Conservation (phyloP, 2,888 invertebrate species). For the Hemithea aestivaria region DNA sequence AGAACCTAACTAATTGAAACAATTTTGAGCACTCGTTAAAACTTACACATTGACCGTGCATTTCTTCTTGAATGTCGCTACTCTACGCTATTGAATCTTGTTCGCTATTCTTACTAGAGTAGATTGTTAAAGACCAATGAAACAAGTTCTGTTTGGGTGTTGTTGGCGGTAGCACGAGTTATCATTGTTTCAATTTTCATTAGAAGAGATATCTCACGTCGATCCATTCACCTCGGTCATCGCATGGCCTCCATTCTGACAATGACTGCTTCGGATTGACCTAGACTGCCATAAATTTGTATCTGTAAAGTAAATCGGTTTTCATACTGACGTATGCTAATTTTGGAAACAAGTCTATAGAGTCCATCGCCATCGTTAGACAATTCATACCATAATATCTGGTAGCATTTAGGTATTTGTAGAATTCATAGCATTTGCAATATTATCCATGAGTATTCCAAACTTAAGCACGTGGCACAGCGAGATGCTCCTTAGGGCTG, state of each 20-base stretch:
- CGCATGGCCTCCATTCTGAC: no score
- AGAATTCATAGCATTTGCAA: constrained; percentile 50
- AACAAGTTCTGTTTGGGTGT: constrained; percentile 62
- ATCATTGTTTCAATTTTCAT: constrained; percentile 22
- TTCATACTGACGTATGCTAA: no score
- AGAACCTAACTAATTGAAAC: constrained; percentile 71
- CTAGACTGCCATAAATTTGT: no score
- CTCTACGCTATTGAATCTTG: constrained; percentile 56
- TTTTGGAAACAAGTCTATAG: constrained; percentile 17
- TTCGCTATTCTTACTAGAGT: constrained; percentile 67
- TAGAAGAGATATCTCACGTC: constrained; percentile 3
- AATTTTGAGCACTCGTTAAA: constrained; percentile 78
- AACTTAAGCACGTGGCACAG: constrained; percentile 11
- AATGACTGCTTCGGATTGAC: no score
- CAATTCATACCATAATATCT: constrained; percentile 23
- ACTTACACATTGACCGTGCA: constrained; percentile 75
- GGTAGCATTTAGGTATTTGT: constrained; percentile 63
- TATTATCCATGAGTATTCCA: constrained; percentile 40
- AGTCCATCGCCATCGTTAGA: constrained; percentile 7
- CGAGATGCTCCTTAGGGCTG: constrained; percentile 42
- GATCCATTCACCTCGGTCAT: background rate
- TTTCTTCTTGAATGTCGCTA: constrained; percentile 68
- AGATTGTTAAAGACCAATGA: constrained; percentile 69
- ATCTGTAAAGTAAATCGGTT: no score
- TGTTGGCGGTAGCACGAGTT: constrained; percentile 34